Percentiles rank a stretch among this genome's conserved stretches.
These are phyloP conservation scores for Trichogramma evanescens DNA, from an alignment of 2,888 invertebrate genomes.

Conservation along the genomic window DNA sequence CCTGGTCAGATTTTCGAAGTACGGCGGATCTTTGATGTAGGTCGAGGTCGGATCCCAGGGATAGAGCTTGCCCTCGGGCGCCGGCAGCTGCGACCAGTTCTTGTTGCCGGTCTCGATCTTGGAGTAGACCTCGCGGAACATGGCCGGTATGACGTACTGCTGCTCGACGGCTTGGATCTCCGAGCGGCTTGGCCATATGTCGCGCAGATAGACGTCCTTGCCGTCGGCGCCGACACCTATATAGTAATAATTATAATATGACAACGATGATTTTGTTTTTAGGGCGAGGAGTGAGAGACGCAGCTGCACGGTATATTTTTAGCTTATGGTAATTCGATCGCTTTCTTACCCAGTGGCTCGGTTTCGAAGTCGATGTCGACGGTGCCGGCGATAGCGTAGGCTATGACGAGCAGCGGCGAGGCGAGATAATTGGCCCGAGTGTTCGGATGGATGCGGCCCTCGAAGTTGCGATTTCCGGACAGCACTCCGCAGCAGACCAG, in stretches of 20 bases:
- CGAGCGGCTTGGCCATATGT: conserved; percentile 90
- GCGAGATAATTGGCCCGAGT: conserved; percentile 96
- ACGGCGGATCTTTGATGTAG: conserved; percentile 94
- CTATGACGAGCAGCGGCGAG: conserved; percentile 93
- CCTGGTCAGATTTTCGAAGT: conserved; percentile 78
- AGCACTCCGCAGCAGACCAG: conserved; percentile 92
- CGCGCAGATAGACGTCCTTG: conserved; percentile 71
- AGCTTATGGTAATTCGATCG: neutral
- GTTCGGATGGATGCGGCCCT: conserved; percentile 94
- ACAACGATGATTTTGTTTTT: too few species aligned
- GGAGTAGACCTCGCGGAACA: conserved; percentile 89
- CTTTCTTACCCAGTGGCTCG: conserved; percentile 67
- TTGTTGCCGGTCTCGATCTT: conserved; percentile 78
- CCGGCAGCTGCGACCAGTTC: conserved; percentile 76
- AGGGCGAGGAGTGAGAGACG: neutral
- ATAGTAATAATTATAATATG: neutral
- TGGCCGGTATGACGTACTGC: conserved; percentile 84
- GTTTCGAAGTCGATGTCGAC: conserved; percentile 91
- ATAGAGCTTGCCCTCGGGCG: conserved; percentile 77
- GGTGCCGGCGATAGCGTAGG: conserved; percentile 93
- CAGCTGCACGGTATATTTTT: neutral
- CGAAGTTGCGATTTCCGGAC: conserved; percentile 97
- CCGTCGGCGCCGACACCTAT: conserved; percentile 56
- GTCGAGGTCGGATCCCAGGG: conserved; percentile 88
- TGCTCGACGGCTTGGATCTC: conserved; percentile 89